Conservation (phyloP, 2,888 invertebrate genomes). For the Abrostola triplasia region DNA sequence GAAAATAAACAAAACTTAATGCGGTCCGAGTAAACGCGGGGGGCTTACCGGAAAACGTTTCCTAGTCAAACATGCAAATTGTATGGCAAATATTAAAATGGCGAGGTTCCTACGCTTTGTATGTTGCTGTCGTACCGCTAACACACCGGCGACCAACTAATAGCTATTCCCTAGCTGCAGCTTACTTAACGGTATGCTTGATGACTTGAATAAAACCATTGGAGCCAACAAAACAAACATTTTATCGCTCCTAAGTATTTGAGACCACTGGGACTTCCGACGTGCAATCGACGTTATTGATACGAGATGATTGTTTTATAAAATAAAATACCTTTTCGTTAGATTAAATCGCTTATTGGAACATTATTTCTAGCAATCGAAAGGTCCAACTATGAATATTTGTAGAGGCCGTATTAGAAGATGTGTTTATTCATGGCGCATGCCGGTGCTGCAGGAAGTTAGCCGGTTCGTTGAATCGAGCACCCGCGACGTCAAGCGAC, state of each 20-base stretch:
- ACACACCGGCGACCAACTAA: conserved; percentile 63
- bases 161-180: conserved; percentile 69
- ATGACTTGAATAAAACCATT: conserved; percentile 80
- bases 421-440: conserved; percentile 81
- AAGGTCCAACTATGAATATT: conserved; percentile 38
- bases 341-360: conserved; percentile 27
- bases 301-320: conserved; percentile 20
- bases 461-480: conserved; percentile 78
- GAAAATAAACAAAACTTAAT: conserved; percentile 68
- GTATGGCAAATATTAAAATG: conserved; percentile 81
- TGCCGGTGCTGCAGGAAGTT: conserved; percentile 80
- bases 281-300: conserved; percentile 28
- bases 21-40: conserved; percentile 69
- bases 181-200: conserved; percentile 82
- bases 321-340: conserved; percentile 9
- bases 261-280: conserved; percentile 63
- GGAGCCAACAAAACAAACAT: conserved; percentile 72
- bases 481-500: conserved; percentile 67
- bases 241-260: conserved; percentile 69
- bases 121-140: conserved; percentile 71
- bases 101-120: conserved; percentile 73
- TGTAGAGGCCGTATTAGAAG: conserved; percentile 62
- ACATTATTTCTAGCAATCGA: conserved; percentile 25
- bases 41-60: conserved; percentile 77
- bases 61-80: conserved; percentile 85